These are phyloP conservation scores for Aphis craccivora DNA, from an alignment of 1,140 invertebrate species.

Conservation along the genomic window DNA sequence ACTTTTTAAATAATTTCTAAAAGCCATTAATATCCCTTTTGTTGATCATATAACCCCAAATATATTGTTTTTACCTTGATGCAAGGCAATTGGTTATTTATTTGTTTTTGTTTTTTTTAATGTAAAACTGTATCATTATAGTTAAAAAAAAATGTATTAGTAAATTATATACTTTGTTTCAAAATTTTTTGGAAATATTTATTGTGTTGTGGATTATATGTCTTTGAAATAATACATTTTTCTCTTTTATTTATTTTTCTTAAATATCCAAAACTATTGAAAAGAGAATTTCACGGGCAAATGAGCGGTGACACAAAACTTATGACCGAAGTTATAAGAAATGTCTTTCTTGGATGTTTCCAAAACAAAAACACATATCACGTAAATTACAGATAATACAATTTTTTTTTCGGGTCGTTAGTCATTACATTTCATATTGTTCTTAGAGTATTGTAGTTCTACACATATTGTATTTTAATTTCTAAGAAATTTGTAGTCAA, in stretches of 20 bases:
- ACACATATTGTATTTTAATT: background rate
- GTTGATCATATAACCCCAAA: background rate
- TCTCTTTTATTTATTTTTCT: background rate
- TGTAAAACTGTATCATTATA: background rate
- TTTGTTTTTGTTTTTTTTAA: background rate
- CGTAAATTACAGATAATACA: background rate
- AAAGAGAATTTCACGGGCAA: background rate
- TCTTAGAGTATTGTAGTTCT: background rate
- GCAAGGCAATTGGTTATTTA: background rate
- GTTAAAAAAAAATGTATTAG: background rate
- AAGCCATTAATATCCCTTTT: background rate
- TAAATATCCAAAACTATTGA: background rate
- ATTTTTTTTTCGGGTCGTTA: background rate
- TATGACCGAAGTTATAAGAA: constrained; percentile 15
- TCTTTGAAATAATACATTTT: constrained; percentile 19
- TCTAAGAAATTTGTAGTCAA: background rate
- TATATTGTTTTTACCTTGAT: background rate
- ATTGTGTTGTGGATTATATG: no score
- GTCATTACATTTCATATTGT: background rate
- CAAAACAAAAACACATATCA: background rate
- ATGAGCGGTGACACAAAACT: background rate
- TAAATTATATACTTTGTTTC: background rate
- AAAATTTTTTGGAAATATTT: background rate
- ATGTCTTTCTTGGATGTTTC: background rate
- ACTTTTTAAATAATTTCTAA: background rate